A percentile compares a stretch with the other conserved stretches of the same genome.
Evolutionary conservation across 1,140 invertebrate species (phyloP).

Genomic region (Conus ventricosus): DNA sequence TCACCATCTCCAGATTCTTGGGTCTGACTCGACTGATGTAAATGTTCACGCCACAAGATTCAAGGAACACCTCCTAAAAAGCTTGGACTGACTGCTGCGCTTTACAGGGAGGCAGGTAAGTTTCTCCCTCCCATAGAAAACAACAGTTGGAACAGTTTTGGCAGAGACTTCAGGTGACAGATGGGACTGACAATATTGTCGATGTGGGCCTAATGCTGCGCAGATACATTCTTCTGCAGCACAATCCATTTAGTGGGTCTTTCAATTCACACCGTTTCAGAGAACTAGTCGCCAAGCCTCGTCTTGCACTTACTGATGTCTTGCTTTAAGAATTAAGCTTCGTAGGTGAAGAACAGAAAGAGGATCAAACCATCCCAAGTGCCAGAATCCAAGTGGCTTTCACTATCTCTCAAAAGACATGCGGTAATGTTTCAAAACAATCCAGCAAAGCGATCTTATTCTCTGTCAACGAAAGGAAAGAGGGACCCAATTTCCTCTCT

Average conservation of each 20-base stretch:
- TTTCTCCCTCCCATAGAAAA: not conserved
- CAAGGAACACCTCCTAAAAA: slow-evolving; percentile 11
- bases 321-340: not conserved
- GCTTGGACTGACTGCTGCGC: not conserved
- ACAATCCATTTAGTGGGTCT: not conserved
- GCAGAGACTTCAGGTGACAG: slow-evolving; percentile 19
- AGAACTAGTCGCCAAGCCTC: slow-evolving; percentile 12
- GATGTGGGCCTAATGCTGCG: not conserved
- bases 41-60: not conserved
- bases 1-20: too few relatives aligned
- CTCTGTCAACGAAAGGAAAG: slow-evolving; percentile 8
- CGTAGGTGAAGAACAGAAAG: not conserved
- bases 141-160: slow-evolving; percentile 10
- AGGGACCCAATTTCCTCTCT: not conserved
- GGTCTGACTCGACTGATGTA: too few relatives aligned
- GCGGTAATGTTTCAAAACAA: slow-evolving; percentile 16
- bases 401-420: not conserved
- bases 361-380: not conserved
- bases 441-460: slow-evolving; percentile 1
- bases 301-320: slow-evolving; percentile 4
- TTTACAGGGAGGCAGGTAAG: not conserved
- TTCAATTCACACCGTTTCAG: slow-evolving; percentile 14
- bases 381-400: not conserved
- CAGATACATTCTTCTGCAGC: slow-evolving; percentile 17
- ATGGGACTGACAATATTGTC: not conserved